phyloP scores from a whole-genome alignment of 2,888 invertebrate species.

The Leucoma salicis region DNA sequence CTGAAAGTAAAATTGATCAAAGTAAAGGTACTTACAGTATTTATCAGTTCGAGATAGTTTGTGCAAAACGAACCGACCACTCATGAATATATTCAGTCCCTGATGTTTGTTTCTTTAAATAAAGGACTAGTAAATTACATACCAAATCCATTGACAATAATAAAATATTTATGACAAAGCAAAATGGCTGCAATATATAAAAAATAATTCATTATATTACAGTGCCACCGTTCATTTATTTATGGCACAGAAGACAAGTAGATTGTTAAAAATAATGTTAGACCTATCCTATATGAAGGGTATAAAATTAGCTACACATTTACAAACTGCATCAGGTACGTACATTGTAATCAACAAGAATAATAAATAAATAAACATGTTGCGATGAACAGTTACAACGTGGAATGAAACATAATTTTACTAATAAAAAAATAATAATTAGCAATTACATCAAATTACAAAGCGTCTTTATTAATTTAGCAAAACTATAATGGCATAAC shows the following conservation, averaged over 20 bases:
- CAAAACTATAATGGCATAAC: constrained; percentile 21
- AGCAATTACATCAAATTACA: constrained; percentile 21
- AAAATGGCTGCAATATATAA: constrained; percentile 23
- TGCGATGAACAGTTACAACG: constrained; percentile 41
- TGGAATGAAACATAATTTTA: constrained; percentile 56
- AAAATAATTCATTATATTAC: constrained; percentile 17
- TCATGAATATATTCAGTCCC: constrained; percentile 1
- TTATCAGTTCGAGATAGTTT: constrained; percentile 4
- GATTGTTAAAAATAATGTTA: constrained; percentile 39
- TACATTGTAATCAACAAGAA: constrained; percentile 52
- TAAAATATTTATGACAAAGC: too few relatives aligned
- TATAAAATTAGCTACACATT: constrained; percentile 63
- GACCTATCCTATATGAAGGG: constrained; percentile 43
- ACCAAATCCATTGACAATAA: constrained; percentile 37
- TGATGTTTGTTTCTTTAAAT: constrained; percentile 29
- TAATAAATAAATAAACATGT: constrained; percentile 54
- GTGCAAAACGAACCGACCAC: constrained; percentile 4
- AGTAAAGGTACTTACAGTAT: constrained; percentile 3
- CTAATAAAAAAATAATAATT: constrained; percentile 17
- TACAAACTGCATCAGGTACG: constrained; percentile 70
- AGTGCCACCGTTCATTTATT: constrained; percentile 42
- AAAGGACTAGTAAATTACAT: constrained; percentile 59
- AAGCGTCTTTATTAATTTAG: constrained; percentile 22
- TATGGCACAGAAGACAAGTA: constrained; percentile 58
- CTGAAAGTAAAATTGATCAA: constrained; percentile 35